phyloP scores from a whole-genome alignment of 1,140 invertebrate genomes.

The Hycleus cichorii region DNA sequence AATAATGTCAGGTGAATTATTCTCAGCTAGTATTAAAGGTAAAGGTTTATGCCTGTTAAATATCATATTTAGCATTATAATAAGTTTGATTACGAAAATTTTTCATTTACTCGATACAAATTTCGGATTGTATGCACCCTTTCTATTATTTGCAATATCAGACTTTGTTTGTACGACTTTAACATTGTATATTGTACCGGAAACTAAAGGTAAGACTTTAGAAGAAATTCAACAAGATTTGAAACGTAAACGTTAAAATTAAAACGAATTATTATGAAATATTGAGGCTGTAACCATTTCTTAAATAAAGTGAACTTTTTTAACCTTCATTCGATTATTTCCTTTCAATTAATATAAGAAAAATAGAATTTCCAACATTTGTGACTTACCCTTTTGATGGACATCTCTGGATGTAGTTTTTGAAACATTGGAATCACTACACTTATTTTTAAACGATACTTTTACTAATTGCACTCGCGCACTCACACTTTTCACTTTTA shows the following conservation, averaged over 20 bases:
- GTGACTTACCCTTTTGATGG: too few species aligned
- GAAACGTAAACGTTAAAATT: background rate
- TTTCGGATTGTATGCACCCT: slow-evolving; percentile 62
- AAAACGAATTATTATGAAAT: background rate
- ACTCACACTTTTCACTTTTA: too few species aligned
- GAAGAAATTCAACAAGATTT: slow-evolving; percentile 61
- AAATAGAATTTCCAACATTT: too few species aligned
- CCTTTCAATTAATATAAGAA: too few species aligned
- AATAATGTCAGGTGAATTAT: slow-evolving; percentile 32
- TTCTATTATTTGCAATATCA: slow-evolving; percentile 71
- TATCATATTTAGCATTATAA: slow-evolving; percentile 20
- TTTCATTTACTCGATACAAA: slow-evolving; percentile 37
- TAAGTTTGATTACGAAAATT: slow-evolving; percentile 38
- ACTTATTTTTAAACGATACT: too few species aligned
- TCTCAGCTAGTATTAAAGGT: slow-evolving; percentile 34
- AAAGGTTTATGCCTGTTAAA: slow-evolving; percentile 25
- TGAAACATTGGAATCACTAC: too few species aligned
- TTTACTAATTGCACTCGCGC: too few species aligned
- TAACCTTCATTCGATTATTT: too few species aligned
- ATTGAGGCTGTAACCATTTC: too few species aligned
- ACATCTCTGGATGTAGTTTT: too few species aligned
- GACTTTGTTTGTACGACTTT: slow-evolving; percentile 67
- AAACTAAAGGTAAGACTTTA: slow-evolving; percentile 79
- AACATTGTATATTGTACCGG: slow-evolving; percentile 72
- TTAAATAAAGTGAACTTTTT: too few species aligned